Conservation (phyloP, 2,113 vertebrate species). For the Chauna torquata region DNA sequence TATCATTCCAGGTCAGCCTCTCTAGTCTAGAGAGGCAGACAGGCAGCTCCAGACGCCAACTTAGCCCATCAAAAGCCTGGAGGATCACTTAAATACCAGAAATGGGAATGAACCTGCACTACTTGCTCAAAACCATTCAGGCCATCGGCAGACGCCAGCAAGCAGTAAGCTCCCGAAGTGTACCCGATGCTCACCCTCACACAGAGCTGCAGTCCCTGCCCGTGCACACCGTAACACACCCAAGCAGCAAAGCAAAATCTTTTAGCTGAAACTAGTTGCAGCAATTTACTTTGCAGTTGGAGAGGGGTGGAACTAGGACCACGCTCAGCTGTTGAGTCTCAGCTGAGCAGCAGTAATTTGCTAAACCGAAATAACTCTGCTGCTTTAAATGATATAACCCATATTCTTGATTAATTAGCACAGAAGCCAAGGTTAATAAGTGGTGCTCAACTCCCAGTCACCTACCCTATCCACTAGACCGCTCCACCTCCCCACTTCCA, state of each 20-base stretch:
- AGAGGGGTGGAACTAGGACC: neutral
- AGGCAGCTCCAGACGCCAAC: neutral
- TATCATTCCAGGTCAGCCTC: neutral
- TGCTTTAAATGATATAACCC: constrained; percentile 36
- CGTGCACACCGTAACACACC: neutral
- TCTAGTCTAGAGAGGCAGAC: neutral
- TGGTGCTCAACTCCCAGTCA: neutral
- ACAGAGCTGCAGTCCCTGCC: neutral
- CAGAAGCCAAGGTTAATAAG: constrained; percentile 28
- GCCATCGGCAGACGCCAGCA: neutral
- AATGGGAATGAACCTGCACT: neutral
- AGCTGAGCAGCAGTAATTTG: constrained; percentile 44
- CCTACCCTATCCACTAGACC: neutral
- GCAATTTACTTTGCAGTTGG: neutral
- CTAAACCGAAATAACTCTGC: neutral
- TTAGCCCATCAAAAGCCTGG: neutral
- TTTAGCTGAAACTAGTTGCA: neutral
- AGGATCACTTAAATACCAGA: neutral
- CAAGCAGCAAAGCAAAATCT: neutral
- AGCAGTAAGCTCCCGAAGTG: neutral
- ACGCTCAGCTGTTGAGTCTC: neutral
- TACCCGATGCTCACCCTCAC: neutral
- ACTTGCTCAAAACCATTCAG: neutral
- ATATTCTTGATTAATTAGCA: constrained; percentile 39
- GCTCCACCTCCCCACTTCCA: neutral